Base-by-base conservation (phyloP, 2,888 invertebrate genomes). In the Fissipunctia ypsillon region DNA sequence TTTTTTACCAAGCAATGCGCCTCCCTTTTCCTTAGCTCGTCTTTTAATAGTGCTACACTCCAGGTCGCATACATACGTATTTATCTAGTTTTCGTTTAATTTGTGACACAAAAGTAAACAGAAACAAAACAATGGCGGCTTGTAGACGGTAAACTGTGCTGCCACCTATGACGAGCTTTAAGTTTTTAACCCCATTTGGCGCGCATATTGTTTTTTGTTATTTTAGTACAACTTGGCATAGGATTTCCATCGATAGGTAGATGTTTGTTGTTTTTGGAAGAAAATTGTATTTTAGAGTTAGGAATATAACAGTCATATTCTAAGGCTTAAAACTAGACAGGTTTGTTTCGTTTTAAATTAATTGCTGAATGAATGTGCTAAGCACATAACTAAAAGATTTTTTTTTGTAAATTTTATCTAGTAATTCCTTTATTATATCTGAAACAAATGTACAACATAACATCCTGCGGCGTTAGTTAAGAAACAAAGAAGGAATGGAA, bases 401-500 rank as follows among this genome's bases (percentile, higher is more conserved):
- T 25, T 54, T 14, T 38, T 4, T 38, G 25, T 61, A 12, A 22
- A 22, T 22, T 12, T 0, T 41, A 19, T 3, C 25, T 14, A 0
- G 3, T 31, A 31, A 45, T 61, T 68, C 7, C 3, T 19, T 31
- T 41, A 16, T 14, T 43, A 19, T 25, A 9, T 6, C 1, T 71
- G 14, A 28, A 72, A 7, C 1, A 54, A 54, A 61, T 5, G 1
- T 41, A 22, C 0, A 1, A 22, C 19, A 45, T 2, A 48, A 25
- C 31, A 61, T 54, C 14, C 25, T 19, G 31, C 10, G 43, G 31
- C 22, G 22, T 59, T 64, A 56, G 35, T 52, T 69, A 69, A 75
- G 76, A 69, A 75, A 80, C 81, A 80, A 80, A 80, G 69, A 80
- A 75, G 60, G 69, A 45, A 65, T 65, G 75, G 75, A 65, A 76